Evolutionary conservation across 2,888 invertebrate species (phyloP).

Genomic region (Halictus quadricinctus): DNA sequence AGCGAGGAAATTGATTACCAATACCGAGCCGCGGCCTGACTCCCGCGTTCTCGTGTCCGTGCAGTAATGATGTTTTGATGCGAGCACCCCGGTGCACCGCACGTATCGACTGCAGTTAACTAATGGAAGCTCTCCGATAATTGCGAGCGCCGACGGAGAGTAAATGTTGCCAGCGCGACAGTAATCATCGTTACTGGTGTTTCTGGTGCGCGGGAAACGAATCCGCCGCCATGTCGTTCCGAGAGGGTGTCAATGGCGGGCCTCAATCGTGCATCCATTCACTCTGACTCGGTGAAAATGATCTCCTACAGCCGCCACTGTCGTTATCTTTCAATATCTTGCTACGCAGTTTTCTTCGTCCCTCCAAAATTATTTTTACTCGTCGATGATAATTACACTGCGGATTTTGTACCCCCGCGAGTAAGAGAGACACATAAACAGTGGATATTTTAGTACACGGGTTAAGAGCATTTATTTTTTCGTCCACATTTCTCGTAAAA

Average conservation of each 20-base stretch:
- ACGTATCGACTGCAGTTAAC: constrained; percentile 81
- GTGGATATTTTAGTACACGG: too few species aligned
- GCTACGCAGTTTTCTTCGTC: not conserved
- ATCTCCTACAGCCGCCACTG: not conserved
- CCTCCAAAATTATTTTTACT: not conserved
- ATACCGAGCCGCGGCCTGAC: constrained; percentile 72
- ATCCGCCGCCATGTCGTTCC: constrained; percentile 23
- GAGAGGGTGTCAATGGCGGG: constrained; percentile 11
- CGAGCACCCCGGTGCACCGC: constrained; percentile 76
- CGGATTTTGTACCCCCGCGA: too few species aligned
- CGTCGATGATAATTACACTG: not conserved
- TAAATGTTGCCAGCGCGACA: constrained; percentile 79
- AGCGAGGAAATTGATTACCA: constrained; percentile 80
- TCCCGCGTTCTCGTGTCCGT: constrained; percentile 67
- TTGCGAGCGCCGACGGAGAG: constrained; percentile 78
- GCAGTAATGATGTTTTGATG: constrained; percentile 82
- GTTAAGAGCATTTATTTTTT: too few species aligned
- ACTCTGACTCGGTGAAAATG: not conserved
- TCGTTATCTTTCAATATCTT: too few species aligned
- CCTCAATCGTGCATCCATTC: not conserved
- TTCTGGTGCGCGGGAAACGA: constrained; percentile 52
- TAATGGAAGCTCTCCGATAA: constrained; percentile 82
- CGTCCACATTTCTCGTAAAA: too few species aligned
- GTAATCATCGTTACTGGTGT: constrained; percentile 79
- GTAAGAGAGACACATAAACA: too few species aligned